Percentiles rank a stretch among this genome's conserved stretches.
Evolutionary conservation across 2,113 vertebrate species (phyloP).

Genomic region (Phasianus colchicus): DNA sequence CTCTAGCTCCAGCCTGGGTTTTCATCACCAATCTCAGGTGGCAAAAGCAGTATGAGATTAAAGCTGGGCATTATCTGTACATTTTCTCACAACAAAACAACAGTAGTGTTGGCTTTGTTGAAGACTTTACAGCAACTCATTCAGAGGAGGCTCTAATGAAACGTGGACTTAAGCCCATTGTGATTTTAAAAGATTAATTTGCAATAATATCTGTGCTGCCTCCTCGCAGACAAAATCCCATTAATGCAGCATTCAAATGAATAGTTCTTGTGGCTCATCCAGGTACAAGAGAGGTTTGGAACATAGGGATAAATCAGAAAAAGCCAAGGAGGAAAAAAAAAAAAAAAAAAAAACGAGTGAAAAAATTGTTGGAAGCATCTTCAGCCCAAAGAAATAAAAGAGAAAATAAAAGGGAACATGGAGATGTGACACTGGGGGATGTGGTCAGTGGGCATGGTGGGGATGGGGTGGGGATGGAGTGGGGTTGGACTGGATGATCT

Average conservation of each 20-base stretch:
- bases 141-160: neutral
- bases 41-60: neutral
- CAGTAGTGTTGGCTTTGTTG: neutral
- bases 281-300: too few species aligned
- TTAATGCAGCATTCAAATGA: neutral
- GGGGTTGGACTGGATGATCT: too few species aligned
- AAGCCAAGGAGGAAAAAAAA: neutral
- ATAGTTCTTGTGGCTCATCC: neutral
- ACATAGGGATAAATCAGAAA: neutral
- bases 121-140: neutral
- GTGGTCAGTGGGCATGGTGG: too few species aligned
- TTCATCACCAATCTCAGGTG: neutral
- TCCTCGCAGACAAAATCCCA: neutral
- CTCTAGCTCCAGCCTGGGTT: neutral
- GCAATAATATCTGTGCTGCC: neutral
- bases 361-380: neutral
- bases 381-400: neutral
- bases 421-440: too few species aligned
- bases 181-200: neutral
- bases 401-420: neutral
- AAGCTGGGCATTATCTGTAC: neutral
- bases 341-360: neutral
- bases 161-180: neutral
- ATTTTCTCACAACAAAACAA: too few species aligned
- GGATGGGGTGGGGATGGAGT: too few species aligned